Evolutionary conservation across 2,888 invertebrate genomes (phyloP), one percentile per base, ranked within the genome.

Genomic region (Temnothorax ravouxi): DNA sequence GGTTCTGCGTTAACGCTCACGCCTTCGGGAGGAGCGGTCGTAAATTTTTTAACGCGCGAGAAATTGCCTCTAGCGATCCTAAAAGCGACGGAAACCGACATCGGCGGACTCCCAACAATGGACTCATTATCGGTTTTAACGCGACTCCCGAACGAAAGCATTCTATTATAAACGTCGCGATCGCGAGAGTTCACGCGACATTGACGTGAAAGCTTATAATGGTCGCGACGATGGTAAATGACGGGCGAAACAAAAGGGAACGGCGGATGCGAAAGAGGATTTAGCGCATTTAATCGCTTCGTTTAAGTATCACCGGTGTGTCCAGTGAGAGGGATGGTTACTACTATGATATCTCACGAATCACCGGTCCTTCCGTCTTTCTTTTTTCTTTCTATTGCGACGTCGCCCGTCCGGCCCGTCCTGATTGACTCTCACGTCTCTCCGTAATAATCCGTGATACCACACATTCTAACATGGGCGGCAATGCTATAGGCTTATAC

Each of bases 241-340:
- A 80, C 80, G 66, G 67, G 61, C 59, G 54, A 67, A 44, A 76
- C 64, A 71, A 74, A 84, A 67, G 41, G 13, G 47, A 9, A 52
- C 38, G 50, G 54, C 13, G 41, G 13, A 41, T 29, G 15, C 13
- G 25, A 67, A 29, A 74, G 82, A 62, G 88, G 77, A 86, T 85
- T 89, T 90, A 91, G 90, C 90, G 90, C 90, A 82, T 87, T 54
- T 54, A 86, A 88, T 84, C 91, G 91, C 90, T 92, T 90, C 88
- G 90, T 89, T 91, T 89, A 89, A 92, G 88, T 90, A 88, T 85
- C 85, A 76, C 87, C 84, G 52, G 50, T 66, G 83, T 86, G 72
- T 71, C 77, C 82, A 21, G 52, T 61, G 82, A 80, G 44, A 34
- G 67, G 25, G n/a, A 41, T 66, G 61, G 59, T 84, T 80, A 66